A percentile compares a stretch with the other conserved stretches of the same genome.
Conservation (phyloP, 2,113 vertebrate species). For the Tetrao urogallus region DNA sequence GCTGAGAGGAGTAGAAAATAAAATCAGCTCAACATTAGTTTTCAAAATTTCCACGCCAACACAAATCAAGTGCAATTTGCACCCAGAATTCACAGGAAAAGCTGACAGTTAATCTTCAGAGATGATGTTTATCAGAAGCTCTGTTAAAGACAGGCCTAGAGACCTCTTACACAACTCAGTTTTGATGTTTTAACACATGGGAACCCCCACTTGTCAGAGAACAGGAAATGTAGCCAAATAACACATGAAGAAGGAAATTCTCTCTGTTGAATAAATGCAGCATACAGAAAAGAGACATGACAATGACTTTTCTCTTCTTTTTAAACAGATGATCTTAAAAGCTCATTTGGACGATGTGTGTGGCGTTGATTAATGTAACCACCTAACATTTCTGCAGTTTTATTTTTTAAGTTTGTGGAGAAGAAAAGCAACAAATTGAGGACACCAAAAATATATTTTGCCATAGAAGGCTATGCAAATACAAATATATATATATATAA, state of each 20-base stretch:
- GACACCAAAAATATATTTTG: background rate
- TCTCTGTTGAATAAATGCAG: background rate
- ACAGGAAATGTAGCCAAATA: background rate
- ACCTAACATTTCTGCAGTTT: background rate
- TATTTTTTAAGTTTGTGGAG: background rate
- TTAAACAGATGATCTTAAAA: background rate
- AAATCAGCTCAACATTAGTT: background rate
- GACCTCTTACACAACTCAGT: accelerated
- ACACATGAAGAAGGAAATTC: background rate
- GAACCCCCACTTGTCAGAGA: background rate
- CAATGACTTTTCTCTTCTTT: background rate
- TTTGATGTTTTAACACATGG: background rate
- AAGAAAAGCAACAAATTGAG: background rate
- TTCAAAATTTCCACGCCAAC: background rate
- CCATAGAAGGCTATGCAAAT: background rate
- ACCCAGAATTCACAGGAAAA: background rate
- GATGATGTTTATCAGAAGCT: background rate
- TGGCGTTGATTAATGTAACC: background rate
- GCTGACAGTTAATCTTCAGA: background rate
- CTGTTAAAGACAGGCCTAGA: background rate
- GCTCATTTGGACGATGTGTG: background rate
- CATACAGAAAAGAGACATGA: background rate
- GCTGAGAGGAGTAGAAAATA: background rate
- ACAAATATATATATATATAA: background rate
- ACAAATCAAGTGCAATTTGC: background rate